These are phyloP conservation scores for Drosophila ananassae DNA, from an alignment of 1,140 invertebrate genomes.

Conservation along the genomic window DNA sequence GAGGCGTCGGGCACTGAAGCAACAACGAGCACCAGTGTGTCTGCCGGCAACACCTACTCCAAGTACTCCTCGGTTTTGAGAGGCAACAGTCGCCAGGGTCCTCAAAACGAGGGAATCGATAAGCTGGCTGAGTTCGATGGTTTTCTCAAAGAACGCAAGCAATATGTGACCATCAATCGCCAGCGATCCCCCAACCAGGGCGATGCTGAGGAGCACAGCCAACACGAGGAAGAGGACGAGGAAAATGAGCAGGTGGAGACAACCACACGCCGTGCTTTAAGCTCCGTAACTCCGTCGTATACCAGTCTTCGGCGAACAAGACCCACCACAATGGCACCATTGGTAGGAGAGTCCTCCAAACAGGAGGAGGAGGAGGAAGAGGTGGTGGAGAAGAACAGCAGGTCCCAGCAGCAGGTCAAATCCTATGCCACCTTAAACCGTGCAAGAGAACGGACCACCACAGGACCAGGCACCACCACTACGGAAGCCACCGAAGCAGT, in stretches of 20 bases:
- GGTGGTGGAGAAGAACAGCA: slow-evolving; percentile 58
- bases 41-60: slow-evolving; percentile 36
- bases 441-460: slow-evolving; percentile 48
- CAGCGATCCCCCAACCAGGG: slow-evolving; percentile 65
- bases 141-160: slow-evolving; percentile 82
- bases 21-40: not conserved
- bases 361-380: slow-evolving; percentile 69
- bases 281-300: slow-evolving; percentile 85
- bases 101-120: slow-evolving; percentile 89
- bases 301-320: slow-evolving; percentile 88
- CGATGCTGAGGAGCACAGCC: slow-evolving; percentile 43
- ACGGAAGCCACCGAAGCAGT: slow-evolving; percentile 31
- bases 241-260: slow-evolving; percentile 50
- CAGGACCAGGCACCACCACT: slow-evolving; percentile 8
- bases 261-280: slow-evolving; percentile 45
- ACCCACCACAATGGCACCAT: slow-evolving; percentile 84
- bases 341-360: slow-evolving; percentile 52
- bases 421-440: slow-evolving; percentile 66
- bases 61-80: slow-evolving; percentile 83
- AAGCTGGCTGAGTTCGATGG: slow-evolving; percentile 85
- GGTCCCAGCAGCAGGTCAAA: slow-evolving; percentile 44
- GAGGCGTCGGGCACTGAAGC: slow-evolving; percentile 23
- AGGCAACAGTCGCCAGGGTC: slow-evolving; percentile 87
- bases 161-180: slow-evolving; percentile 86
- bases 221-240: slow-evolving; percentile 78